Evolutionary conservation across 2,797 vertebrate genomes (phyloP).

Genomic region (Fringilla coelebs): DNA sequence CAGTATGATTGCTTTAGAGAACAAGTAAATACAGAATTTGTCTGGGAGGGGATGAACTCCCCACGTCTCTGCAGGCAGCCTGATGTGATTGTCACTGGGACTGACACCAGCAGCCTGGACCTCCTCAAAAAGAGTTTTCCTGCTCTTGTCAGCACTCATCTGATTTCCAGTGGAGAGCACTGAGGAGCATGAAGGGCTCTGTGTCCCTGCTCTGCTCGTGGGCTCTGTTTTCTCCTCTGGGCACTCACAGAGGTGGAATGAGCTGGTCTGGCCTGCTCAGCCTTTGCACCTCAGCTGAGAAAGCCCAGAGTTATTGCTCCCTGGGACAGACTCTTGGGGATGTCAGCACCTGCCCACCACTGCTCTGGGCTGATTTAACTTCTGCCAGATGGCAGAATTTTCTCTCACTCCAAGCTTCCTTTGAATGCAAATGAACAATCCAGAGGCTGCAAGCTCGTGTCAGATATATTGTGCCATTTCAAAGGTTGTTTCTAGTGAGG

Average conservation of each 20-base stretch:
- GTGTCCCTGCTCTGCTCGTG: not conserved
- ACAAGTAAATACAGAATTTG: not conserved
- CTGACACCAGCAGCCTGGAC: not conserved
- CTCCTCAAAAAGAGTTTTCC: not conserved
- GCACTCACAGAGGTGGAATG: not conserved
- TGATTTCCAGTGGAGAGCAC: not conserved
- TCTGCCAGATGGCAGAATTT: slow-evolving; percentile 28
- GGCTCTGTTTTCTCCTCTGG: not conserved
- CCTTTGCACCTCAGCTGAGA: not conserved
- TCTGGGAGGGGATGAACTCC: not conserved
- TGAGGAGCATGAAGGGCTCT: not conserved
- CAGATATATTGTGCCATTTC: not conserved
- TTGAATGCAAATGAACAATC: slow-evolving; percentile 17
- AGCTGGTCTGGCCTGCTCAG: not conserved
- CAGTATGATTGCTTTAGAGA: not conserved
- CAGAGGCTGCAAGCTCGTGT: not conserved
- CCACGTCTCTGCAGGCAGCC: not conserved
- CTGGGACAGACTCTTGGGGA: not conserved
- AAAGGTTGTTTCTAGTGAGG: not conserved
- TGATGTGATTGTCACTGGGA: not conserved
- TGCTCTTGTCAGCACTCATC: not conserved
- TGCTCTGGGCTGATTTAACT: not conserved
- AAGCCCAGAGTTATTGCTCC: not conserved
- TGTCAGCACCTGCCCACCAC: not conserved
- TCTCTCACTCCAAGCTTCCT: not conserved